Base-by-base conservation (phyloP, 1,140 invertebrate genomes). In the Macrobrachium nipponense region DNA sequence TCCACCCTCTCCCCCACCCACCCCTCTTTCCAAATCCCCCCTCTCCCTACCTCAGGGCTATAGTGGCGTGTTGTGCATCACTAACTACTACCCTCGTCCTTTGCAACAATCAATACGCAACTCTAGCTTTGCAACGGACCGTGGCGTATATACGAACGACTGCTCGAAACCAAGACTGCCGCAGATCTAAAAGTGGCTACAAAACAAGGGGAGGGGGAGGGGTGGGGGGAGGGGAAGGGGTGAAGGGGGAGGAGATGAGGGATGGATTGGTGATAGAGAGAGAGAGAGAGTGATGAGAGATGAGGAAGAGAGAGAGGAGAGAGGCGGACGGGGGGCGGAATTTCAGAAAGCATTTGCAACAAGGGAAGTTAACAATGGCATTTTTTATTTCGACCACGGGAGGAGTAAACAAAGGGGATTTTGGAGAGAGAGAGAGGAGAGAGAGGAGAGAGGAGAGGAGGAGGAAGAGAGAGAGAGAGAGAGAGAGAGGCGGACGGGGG, bases 61-160 rank as follows among this genome's bases (percentile, higher is more conserved):
- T 51, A 51, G 51, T 51, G 76, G 27, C 81, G 81, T 83, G 81
- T 72, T 17, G 36, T 43, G 81, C 72, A 83, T 83, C 73, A 60
- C 72, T 83, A 76, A 83, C 81, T 61, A 83, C 81, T 61, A 76
- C 70, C 60, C 20, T 61, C 43, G n/a, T 20, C 76, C 20, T 60
- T 80, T 64, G 60, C 72, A 83, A 83, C 59, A 77, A 83, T 83
- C 72, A 76, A 83, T 76, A 83, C 15, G 17, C 11, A 58, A 58
- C 73, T 20, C 27, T 58, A 44, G 36, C 36, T 76, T 58, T 51
- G n/a, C 73, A 76, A 58, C 73, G 11, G 5, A 43, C 73, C 17
- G 43, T 43, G 17, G 5, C 44, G 44, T 51, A n/a, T n/a, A n/a
- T n/a, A n/a, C n/a, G n/a, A n/a, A 51, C 44, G 44, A 51, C 3